Conservation (phyloP, 2,888 invertebrate species). For the Sepioteuthis lessoniana region DNA sequence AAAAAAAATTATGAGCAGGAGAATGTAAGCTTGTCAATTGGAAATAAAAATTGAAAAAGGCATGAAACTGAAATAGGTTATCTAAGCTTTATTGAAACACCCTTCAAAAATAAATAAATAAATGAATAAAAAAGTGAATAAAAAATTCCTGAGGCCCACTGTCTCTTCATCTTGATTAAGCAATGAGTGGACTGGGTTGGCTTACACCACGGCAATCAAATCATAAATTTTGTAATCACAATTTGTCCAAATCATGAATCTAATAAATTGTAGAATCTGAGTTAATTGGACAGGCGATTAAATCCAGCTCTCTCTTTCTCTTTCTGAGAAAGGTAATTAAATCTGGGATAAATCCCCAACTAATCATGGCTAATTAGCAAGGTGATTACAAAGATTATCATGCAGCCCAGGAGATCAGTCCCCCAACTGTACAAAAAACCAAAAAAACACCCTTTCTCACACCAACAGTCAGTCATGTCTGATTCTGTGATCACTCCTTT, state of each 20-base stretch:
- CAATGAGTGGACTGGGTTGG: not conserved
- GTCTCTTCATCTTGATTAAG: not conserved
- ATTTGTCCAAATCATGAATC: slow-evolving; percentile 14
- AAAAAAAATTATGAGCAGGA: not conserved
- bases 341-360: not conserved
- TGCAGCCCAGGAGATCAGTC: not conserved
- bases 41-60: not conserved
- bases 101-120: too few relatives aligned
- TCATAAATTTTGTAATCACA: not conserved
- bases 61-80: not conserved
- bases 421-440: not conserved
- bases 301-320: not conserved
- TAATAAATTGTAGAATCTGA: not conserved
- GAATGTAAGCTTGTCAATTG: not conserved
- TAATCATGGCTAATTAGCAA: not conserved
- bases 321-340: not conserved
- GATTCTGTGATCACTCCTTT: not conserved
- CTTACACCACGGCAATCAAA: not conserved
- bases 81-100: not conserved
- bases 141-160: not conserved
- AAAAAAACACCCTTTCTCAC: not conserved
- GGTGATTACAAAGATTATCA: slow-evolving; percentile 16
- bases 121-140: too few relatives aligned
- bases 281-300: slow-evolving; percentile 33
- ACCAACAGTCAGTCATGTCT: not conserved